Percentiles rank a stretch among this genome's conserved stretches.
Evolutionary conservation across 2,113 vertebrate species (phyloP).

Genomic region (Scolopax mira): DNA sequence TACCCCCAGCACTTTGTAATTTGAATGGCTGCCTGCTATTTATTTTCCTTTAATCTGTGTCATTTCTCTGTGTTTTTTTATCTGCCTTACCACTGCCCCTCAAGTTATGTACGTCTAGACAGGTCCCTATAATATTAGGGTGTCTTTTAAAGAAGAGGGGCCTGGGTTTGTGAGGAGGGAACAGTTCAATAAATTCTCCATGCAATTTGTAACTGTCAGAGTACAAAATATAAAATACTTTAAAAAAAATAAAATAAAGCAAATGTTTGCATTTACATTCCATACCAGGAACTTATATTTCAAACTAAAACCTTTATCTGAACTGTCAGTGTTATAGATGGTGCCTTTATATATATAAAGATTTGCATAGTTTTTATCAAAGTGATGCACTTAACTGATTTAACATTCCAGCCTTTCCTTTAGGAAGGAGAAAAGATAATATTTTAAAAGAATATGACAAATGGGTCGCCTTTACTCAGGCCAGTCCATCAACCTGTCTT

Average conservation of each 20-base stretch:
- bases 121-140: neutral
- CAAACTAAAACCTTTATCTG: slow-evolving; percentile 67
- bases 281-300: slow-evolving; percentile 49
- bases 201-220: slow-evolving; percentile 68
- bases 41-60: slow-evolving; percentile 35
- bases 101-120: neutral
- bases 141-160: neutral
- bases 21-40: slow-evolving; percentile 14
- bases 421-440: neutral
- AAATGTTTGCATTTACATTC: slow-evolving; percentile 56
- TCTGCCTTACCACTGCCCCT: neutral
- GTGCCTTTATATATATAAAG: slow-evolving; percentile 64
- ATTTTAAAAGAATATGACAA: slow-evolving; percentile 64
- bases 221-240: slow-evolving; percentile 4
- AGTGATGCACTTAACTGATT: slow-evolving; percentile 66
- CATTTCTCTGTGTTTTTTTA: slow-evolving; percentile 1
- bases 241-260: neutral
- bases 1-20: neutral
- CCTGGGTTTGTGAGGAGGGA: neutral
- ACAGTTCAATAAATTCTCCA: slow-evolving; percentile 55
- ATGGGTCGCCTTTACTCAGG: slow-evolving; percentile 12
- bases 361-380: slow-evolving; percentile 74
- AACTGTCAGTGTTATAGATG: slow-evolving; percentile 78
- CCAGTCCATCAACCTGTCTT: neutral
- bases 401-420: slow-evolving; percentile 48